phyloP scores from a whole-genome alignment of 2,797 vertebrate genomes.

The Borostomias antarcticus region DNA sequence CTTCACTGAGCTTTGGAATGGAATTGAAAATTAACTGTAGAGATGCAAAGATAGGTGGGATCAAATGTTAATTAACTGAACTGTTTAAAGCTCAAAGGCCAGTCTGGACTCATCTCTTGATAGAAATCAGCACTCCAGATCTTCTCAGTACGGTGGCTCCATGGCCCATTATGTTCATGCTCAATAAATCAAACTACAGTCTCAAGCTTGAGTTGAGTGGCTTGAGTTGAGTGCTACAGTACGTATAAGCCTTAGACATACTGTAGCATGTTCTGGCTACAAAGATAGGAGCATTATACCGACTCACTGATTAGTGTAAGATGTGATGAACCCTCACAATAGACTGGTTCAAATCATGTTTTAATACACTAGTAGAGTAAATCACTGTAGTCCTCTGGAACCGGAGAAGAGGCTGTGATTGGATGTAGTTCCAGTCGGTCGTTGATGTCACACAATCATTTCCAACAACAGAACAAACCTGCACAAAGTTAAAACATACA shows the following conservation, averaged over 20 bases:
- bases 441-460: not conserved
- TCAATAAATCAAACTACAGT: conserved; percentile 64
- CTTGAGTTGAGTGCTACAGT: conserved; percentile 23
- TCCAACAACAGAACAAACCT: conserved; percentile 13
- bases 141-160: conserved; percentile 46
- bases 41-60: conserved; percentile 63
- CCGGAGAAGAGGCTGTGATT: no score
- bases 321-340: no score
- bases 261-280: conserved; percentile 34
- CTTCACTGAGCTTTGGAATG: conserved; percentile 39
- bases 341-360: no score
- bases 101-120: conserved; percentile 66
- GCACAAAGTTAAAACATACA: conserved; percentile 4
- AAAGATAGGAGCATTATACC: no score
- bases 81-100: conserved; percentile 73
- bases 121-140: conserved; percentile 57
- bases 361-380: no score
- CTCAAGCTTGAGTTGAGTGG: conserved; percentile 36
- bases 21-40: conserved; percentile 60
- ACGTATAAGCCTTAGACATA: conserved; percentile 32
- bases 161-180: conserved; percentile 56
- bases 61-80: conserved; percentile 77
- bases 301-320: no score
- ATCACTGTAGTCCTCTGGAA: no score
- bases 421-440: no score